Evolutionary conservation across 2,888 invertebrate species (phyloP).

Genomic region (Cistogaster globosa): DNA sequence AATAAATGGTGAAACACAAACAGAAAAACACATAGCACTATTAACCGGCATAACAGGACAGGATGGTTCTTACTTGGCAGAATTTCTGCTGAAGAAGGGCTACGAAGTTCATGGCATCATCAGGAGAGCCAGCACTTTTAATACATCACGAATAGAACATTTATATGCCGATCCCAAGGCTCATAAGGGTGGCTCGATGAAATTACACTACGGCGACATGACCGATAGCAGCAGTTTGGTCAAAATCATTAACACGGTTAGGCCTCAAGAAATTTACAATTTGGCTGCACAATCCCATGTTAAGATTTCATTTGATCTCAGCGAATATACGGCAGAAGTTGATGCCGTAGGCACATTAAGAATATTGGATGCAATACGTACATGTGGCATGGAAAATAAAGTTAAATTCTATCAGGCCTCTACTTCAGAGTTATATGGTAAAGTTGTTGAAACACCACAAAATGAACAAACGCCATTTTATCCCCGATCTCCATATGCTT

Average conservation of each 20-base stretch:
- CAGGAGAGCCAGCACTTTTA: slow-evolving; percentile 96
- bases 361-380: slow-evolving; percentile 94
- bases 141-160: slow-evolving; percentile 97
- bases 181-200: slow-evolving; percentile 94
- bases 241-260: slow-evolving; percentile 88
- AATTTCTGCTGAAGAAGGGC: slow-evolving; percentile 94
- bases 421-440: slow-evolving; percentile 97
- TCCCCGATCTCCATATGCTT: slow-evolving; percentile 97
- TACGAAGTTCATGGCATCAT: slow-evolving; percentile 98
- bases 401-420: slow-evolving; percentile 97
- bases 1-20: slow-evolving; percentile 40
- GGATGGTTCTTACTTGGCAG: slow-evolving; percentile 99
- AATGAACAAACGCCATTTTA: slow-evolving; percentile 97
- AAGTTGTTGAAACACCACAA: slow-evolving; percentile 96
- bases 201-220: slow-evolving; percentile 98
- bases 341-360: slow-evolving; percentile 97
- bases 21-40: slow-evolving; percentile 86
- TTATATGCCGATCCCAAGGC: slow-evolving; percentile 95
- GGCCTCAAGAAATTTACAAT: slow-evolving; percentile 98
- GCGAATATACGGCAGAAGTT: slow-evolving; percentile 99
- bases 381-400: slow-evolving; percentile 91
- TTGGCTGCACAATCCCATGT: slow-evolving; percentile 99
- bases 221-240: slow-evolving; percentile 98
- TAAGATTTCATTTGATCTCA: slow-evolving; percentile 98
- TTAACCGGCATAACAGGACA: slow-evolving; percentile 96